Evolutionary conservation across 2,888 invertebrate genomes (phyloP), one percentile per base, ranked within the genome.

Genomic region (Smittia aterrima): DNA sequence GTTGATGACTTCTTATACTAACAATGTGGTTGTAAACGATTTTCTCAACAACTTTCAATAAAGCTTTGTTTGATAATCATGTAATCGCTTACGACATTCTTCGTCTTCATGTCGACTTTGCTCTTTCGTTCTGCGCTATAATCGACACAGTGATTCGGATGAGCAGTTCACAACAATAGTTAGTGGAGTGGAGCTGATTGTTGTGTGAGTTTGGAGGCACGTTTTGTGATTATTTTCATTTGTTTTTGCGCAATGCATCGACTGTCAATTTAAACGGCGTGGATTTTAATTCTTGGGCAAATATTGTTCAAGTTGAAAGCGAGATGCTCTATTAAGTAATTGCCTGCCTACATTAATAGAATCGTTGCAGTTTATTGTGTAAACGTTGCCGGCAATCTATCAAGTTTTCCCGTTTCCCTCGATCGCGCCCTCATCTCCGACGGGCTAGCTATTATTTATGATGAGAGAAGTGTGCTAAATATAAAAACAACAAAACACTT

Each of bases 21-120:
- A 32, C 4, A 32, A 32, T 32, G 32, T 9, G 32, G 32, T 9
- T n/a, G n/a, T 32, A 32, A 32, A 32, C 32, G 32, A 32, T 32
- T 3, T 9, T 32, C n/a, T n/a, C n/a, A 32, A 6, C 4, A 32
- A 9, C 32, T 32, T 6, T 32, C 4, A 32, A 32, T 9, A 32
- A 32, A 3, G 32, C n/a, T 32, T 32, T 32, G 32, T 32, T n/a
- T 32, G 32, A 47, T 16, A 47, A 47, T 47, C 47, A 47, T 47
- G 47, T 47, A 47, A 47, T 47, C 16, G 47, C n/a, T 47, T n/a
- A n/a, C n/a, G n/a, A n/a, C n/a, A n/a, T n/a, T 47, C 47, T 47
- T 47, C 47, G 32, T 32, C 32, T 32, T 32, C 4, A 3, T 32
- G 32, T 32, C 47, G 16, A 38, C 47, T 47, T 16, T 11, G 38